Conservation (phyloP, 2,888 invertebrate genomes). For the Dorcus hopei region DNA sequence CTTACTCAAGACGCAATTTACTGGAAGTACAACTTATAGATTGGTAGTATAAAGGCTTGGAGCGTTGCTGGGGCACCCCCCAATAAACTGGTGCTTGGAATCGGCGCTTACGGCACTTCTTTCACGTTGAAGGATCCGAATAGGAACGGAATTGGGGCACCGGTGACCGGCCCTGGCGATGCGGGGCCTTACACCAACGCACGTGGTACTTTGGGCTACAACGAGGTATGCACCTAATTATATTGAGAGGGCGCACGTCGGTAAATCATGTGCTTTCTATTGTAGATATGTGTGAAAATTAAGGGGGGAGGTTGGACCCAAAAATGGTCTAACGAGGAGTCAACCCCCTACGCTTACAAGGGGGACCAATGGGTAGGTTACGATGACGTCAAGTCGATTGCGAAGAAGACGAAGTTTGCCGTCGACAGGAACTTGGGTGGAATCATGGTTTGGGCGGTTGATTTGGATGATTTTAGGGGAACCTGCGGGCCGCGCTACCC, state of each 20-base stretch:
- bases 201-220: conserved; percentile 66
- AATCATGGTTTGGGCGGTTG: conserved; percentile 76
- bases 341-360: conserved; percentile 46
- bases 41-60: conserved; percentile 50
- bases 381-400: conserved; percentile 42
- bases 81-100: conserved; percentile 65
- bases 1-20: neutral
- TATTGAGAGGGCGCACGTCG: neutral
- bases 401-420: conserved; percentile 36
- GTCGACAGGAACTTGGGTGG: conserved; percentile 52
- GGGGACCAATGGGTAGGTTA: conserved; percentile 45
- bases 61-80: conserved; percentile 55
- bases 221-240: conserved; percentile 57
- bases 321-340: conserved; percentile 40
- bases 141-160: conserved; percentile 54
- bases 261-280: neutral
- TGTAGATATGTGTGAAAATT: conserved; percentile 35
- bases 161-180: conserved; percentile 55
- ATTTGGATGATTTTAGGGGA: conserved; percentile 73
- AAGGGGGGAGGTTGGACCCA: conserved; percentile 28
- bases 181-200: conserved; percentile 63
- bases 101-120: conserved; percentile 67
- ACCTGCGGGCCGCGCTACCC: conserved; percentile 59
- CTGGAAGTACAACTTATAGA: neutral
- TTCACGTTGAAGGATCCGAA: conserved; percentile 55